phyloP scores from a whole-genome alignment of 2,113 vertebrate species.

The Myotis brandtii region DNA sequence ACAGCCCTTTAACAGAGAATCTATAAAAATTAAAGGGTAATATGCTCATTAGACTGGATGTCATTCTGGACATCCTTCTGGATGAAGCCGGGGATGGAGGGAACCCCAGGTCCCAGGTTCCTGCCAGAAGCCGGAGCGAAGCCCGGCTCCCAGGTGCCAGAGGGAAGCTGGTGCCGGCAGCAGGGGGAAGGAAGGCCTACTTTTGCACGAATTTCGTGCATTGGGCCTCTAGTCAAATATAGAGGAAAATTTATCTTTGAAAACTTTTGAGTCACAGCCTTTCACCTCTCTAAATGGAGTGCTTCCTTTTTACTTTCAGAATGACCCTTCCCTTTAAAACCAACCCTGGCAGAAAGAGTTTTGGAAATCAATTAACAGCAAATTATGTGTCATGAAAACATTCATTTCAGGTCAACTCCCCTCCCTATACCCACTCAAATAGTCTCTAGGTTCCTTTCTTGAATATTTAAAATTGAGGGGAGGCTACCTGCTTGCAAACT shows the following conservation, averaged over 20 bases:
- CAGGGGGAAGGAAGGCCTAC: too few species aligned
- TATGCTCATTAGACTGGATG: too few species aligned
- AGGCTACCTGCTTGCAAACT: background rate
- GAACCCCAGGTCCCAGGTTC: too few species aligned
- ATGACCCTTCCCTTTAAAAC: background rate
- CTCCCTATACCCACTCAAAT: background rate
- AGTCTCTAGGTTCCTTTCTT: background rate
- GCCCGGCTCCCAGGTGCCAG: too few species aligned
- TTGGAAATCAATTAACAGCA: background rate
- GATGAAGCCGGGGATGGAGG: too few species aligned
- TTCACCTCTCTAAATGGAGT: background rate
- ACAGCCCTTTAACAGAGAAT: background rate
- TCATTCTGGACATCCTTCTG: too few species aligned
- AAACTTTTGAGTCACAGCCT: conserved; percentile 35
- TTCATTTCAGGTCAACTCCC: background rate
- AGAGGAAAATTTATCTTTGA: conserved; percentile 46
- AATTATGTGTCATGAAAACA: background rate
- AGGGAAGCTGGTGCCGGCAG: too few species aligned
- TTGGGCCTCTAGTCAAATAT: background rate
- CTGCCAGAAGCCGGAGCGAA: too few species aligned
- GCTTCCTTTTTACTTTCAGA: background rate
- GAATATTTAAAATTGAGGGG: background rate
- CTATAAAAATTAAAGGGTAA: too few species aligned
- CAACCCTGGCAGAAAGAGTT: background rate
- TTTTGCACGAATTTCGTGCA: too few species aligned